Evolutionary conservation across 2,797 vertebrate species (phyloP), one percentile per base, ranked within the genome.

Genomic region (Odontamblyopus rebecca): DNA sequence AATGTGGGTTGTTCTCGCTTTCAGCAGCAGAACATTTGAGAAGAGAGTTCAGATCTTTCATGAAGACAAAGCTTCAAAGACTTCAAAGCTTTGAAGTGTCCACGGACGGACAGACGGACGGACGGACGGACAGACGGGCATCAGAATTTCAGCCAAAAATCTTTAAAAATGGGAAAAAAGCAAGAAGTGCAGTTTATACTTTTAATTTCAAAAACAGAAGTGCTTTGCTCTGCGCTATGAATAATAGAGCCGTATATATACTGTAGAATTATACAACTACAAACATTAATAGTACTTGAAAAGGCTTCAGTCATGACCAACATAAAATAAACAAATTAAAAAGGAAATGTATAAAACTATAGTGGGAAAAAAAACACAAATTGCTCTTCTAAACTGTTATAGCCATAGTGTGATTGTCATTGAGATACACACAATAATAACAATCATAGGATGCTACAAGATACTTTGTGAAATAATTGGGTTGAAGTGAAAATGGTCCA

Each of bases 321-420:
- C 7, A 29, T 23, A 66, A 50, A 50, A 29, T 2, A 29, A 66
- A 26, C 5, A 41, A 60, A 59, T 9, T 9, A 63, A 66, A 23
- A n/a, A 62, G 6, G 16, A 30, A 11, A 29, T 15, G 23, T 12
- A 62, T 8, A 62, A 41, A 62, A 38, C 4, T 38, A 62, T 1
- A 60, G 59, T 16, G 35, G 27, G 27, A 19, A 16, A 18, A 48
- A 13, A 29, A 50, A 51, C 26, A 30, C 6, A 29, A 65, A 65
- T 50, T 29, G 5, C 26, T 65, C 26, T 48, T 50, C 29, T 16
- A 51, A 29, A 61, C 19, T 26, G 35, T 64, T 23, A 13, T 12
- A 38, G 38, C 62, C 38, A 64, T 48, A 44, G 23, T 48, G 62
- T 48, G 62, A 64, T 64, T 64, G 62, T 64, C 62, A 48, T 44